Conservation (phyloP, 2,797 vertebrate genomes). For the Pangasius sanitwongsei region DNA sequence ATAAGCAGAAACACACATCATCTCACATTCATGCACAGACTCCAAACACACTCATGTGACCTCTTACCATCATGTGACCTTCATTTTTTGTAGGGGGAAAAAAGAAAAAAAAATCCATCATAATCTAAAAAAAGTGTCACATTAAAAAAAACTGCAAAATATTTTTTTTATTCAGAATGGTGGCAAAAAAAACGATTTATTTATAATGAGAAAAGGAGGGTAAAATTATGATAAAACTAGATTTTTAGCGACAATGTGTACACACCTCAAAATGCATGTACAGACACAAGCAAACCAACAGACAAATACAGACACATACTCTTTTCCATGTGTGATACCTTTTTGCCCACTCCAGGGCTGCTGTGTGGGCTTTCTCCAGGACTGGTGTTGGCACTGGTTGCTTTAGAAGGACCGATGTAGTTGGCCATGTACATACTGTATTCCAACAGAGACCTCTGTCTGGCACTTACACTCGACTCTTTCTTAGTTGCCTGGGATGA, state of each 20-base stretch:
- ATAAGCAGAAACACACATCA: neutral
- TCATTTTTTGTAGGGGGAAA: neutral
- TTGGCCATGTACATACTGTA: slow-evolving; percentile 90
- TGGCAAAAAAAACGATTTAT: neutral
- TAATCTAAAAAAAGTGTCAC: neutral
- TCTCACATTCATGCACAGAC: slow-evolving; percentile 9
- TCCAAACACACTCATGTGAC: slow-evolving; percentile 16
- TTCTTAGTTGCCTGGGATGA: slow-evolving; percentile 77
- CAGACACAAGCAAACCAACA: too few relatives aligned
- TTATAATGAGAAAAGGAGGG: neutral
- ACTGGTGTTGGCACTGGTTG: slow-evolving; percentile 64
- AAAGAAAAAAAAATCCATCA: neutral
- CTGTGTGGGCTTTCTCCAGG: slow-evolving; percentile 83
- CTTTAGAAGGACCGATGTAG: slow-evolving; percentile 78
- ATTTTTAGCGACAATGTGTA: neutral
- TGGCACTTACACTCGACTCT: slow-evolving; percentile 72
- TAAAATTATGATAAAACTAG: neutral
- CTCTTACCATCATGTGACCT: slow-evolving; percentile 19
- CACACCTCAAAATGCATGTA: neutral
- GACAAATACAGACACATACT: neutral
- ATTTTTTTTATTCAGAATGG: neutral
- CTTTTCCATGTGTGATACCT: slow-evolving; percentile 73
- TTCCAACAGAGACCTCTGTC: slow-evolving; percentile 83
- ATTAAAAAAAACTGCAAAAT: neutral
- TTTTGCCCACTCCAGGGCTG: slow-evolving; percentile 88